A percentile compares a stretch with the other conserved stretches of the same genome.
Evolutionary conservation across 2,888 invertebrate species (phyloP).

Genomic region (Hirtodrosophila confusa): DNA sequence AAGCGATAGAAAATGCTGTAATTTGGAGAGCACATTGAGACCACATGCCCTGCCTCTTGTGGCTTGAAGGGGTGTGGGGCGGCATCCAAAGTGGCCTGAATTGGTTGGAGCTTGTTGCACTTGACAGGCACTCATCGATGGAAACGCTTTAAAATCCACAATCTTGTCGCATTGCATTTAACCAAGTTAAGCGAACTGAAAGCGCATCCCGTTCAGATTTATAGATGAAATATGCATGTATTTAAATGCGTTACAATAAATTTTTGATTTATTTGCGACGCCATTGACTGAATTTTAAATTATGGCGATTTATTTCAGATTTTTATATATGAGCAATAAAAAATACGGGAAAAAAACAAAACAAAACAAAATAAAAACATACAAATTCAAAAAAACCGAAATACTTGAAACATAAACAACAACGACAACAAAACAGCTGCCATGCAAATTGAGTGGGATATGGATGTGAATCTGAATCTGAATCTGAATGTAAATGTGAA

Average conservation of each 20-base stretch:
- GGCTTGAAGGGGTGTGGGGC: no score
- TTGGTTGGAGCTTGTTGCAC: constrained; percentile 1
- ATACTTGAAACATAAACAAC: constrained; percentile 15
- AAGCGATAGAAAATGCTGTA: no score
- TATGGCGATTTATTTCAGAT: constrained; percentile 71
- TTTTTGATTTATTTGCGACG: constrained; percentile 76
- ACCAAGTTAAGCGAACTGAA: constrained; percentile 15
- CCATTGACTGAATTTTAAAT: constrained; percentile 76
- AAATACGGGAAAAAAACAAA: constrained; percentile 26
- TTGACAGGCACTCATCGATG: constrained; percentile 1
- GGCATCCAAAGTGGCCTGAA: not conserved
- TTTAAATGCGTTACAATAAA: constrained; percentile 76
- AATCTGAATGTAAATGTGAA: constrained; percentile 6
- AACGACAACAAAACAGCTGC: constrained; percentile 50
- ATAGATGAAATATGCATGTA: constrained; percentile 69
- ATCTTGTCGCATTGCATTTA: constrained; percentile 31
- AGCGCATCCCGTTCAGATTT: constrained; percentile 17
- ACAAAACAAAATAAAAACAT: constrained; percentile 1
- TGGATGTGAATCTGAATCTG: constrained; percentile 17
- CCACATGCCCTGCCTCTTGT: no score
- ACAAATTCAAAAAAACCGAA: not conserved
- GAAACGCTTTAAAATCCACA: not conserved
- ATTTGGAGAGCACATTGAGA: no score
- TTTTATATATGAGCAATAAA: constrained; percentile 37
- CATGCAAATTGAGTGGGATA: constrained; percentile 59